Percentiles rank a stretch among this genome's conserved stretches.
These are phyloP conservation scores for Dreissena rostriformis DNA, from an alignment of 1,140 invertebrate species.

Conservation along the genomic window DNA sequence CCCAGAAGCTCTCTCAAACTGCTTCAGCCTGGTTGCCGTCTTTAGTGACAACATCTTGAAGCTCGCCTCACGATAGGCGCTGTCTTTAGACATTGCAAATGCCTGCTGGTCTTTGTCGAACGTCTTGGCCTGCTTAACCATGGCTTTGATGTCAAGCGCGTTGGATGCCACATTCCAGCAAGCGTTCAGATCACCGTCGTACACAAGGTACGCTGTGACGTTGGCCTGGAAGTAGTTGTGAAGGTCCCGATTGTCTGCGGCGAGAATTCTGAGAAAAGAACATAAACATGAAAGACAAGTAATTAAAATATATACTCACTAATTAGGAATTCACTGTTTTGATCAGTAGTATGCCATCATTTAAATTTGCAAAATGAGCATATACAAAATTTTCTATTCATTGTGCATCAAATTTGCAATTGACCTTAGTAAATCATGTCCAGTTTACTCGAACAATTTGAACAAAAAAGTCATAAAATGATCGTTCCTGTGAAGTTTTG, in stretches of 20 bases:
- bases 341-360: too few species aligned
- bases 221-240: background rate
- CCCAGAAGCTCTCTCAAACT: conserved; percentile 1
- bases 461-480: too few species aligned
- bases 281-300: background rate
- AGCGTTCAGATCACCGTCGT: conserved; percentile 36
- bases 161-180: conserved; percentile 7
- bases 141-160: background rate
- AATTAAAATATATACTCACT: background rate
- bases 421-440: too few species aligned
- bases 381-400: too few species aligned
- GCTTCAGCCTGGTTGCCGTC: background rate
- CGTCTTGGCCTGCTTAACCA: background rate
- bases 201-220: conserved; percentile 16
- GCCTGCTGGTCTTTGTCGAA: background rate
- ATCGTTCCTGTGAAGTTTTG: too few species aligned
- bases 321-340: too few species aligned
- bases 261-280: conserved; percentile 23
- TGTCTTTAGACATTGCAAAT: conserved; percentile 1
- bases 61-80: conserved; percentile 5
- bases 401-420: too few species aligned
- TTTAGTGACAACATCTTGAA: conserved; percentile 27
- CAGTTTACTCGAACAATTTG: too few species aligned
- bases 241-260: background rate
- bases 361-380: too few species aligned